phyloP scores from a whole-genome alignment of 2,797 vertebrate species.

The Muscicapa comitata region DNA sequence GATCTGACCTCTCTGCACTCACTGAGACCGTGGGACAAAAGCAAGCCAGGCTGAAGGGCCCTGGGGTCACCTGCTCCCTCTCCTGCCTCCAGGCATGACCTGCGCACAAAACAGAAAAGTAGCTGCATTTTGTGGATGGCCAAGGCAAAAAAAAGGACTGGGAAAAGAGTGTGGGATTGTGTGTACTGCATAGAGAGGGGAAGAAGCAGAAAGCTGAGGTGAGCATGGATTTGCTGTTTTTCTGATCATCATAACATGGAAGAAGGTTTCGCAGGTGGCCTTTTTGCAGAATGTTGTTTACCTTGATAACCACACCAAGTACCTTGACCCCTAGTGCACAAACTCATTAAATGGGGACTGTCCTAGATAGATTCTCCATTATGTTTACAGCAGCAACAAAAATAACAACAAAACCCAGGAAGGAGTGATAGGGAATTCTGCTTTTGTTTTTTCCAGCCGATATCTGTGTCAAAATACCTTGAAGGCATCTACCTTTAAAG shows the following conservation, averaged over 20 bases:
- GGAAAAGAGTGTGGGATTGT: not conserved
- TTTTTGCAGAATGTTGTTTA: not conserved
- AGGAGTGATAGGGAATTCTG: not conserved
- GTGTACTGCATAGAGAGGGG: not conserved
- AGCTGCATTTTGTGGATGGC: not conserved
- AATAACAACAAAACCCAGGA: not conserved
- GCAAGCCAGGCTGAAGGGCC: not conserved
- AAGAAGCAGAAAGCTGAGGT: not conserved
- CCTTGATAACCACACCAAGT: not conserved
- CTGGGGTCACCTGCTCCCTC: not conserved
- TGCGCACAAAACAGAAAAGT: not conserved
- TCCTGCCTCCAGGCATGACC: not conserved
- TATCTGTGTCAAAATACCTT: constrained; percentile 21
- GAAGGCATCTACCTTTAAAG: constrained; percentile 37
- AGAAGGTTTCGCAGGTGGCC: not conserved
- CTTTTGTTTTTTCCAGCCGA: not conserved
- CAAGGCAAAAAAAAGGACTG: not conserved
- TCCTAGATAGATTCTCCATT: not conserved
- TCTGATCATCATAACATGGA: not conserved
- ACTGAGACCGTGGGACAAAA: not conserved
- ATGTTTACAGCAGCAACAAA: not conserved
- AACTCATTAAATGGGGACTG: not conserved
- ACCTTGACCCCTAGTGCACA: not conserved
- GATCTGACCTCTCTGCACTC: not conserved
- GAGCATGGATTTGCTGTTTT: not conserved